phyloP scores from a whole-genome alignment of 2,797 vertebrate genomes.

The Tachyglossus aculeatus region DNA sequence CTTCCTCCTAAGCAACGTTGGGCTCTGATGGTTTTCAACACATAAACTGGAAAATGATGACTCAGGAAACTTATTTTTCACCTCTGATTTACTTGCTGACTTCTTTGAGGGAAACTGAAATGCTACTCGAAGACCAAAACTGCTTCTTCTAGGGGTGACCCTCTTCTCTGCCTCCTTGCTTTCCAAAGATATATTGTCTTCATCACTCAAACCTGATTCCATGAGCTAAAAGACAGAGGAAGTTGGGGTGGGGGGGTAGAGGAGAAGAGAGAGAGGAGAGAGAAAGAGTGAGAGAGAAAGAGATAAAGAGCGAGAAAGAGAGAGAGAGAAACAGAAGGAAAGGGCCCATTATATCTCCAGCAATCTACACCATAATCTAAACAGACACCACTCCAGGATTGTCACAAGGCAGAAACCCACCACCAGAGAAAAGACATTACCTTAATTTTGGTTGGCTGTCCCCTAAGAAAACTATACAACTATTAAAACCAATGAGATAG shows the following conservation, averaged over 20 bases:
- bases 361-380: no score
- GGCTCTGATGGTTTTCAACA: conserved; percentile 50
- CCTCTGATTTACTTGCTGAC: conserved; percentile 42
- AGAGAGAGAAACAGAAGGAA: no score
- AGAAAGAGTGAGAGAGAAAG: not conserved
- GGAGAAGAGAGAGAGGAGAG: no score
- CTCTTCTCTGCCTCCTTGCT: conserved; percentile 75
- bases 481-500: no score
- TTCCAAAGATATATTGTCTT: conserved; percentile 68
- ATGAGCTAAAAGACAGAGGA: conserved; percentile 61
- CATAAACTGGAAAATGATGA: conserved; percentile 40
- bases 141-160: conserved; percentile 71
- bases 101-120: conserved; percentile 90
- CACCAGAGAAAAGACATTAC: not conserved
- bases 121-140: conserved; percentile 85
- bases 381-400: no score
- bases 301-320: not conserved
- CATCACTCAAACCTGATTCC: conserved; percentile 73
- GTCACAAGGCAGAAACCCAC: no score
- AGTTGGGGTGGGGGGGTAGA: no score
- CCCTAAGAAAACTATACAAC: no score
- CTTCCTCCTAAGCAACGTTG: conserved; percentile 44
- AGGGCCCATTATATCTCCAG: no score
- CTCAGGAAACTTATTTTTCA: conserved; percentile 42
- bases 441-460: no score